Evolutionary conservation across 2,797 vertebrate genomes (phyloP).

Genomic region (Echiichthys vipera): DNA sequence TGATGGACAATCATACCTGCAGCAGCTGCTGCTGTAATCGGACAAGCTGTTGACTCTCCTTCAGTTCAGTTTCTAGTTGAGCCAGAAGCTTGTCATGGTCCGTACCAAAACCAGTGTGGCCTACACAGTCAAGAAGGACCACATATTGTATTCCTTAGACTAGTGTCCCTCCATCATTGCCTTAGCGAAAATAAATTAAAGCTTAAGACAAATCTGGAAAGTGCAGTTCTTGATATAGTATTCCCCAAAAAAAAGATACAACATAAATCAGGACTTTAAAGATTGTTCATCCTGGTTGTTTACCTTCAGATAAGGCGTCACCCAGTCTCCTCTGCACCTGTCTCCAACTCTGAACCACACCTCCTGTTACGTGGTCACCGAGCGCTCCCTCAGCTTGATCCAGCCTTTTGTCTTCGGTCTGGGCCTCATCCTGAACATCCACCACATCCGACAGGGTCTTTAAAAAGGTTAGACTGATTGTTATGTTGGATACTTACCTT

Average conservation of each 20-base stretch:
- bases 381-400: slow-evolving; percentile 71
- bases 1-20: slow-evolving; percentile 69
- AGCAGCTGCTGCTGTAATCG: slow-evolving; percentile 83
- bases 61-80: slow-evolving; percentile 80
- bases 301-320: slow-evolving; percentile 66
- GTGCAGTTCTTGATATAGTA: fast-evolving
- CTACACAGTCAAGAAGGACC: slow-evolving; percentile 34
- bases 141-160: not conserved
- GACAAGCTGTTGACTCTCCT: slow-evolving; percentile 82
- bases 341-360: slow-evolving; percentile 82
- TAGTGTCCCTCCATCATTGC: not conserved
- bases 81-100: slow-evolving; percentile 86
- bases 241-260: not conserved
- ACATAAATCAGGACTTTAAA: not conserved
- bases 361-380: slow-evolving; percentile 81
- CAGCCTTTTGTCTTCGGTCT: slow-evolving; percentile 47
- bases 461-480: not conserved
- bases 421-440: slow-evolving; percentile 28
- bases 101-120: slow-evolving; percentile 50
- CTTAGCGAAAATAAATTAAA: not conserved
- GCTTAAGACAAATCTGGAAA: not conserved
- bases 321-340: slow-evolving; percentile 75
- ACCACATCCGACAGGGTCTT: slow-evolving; percentile 54
- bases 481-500: not conserved
- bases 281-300: not conserved